phyloP scores from a whole-genome alignment of 2,113 vertebrate species.

The Ailurus styani region DNA sequence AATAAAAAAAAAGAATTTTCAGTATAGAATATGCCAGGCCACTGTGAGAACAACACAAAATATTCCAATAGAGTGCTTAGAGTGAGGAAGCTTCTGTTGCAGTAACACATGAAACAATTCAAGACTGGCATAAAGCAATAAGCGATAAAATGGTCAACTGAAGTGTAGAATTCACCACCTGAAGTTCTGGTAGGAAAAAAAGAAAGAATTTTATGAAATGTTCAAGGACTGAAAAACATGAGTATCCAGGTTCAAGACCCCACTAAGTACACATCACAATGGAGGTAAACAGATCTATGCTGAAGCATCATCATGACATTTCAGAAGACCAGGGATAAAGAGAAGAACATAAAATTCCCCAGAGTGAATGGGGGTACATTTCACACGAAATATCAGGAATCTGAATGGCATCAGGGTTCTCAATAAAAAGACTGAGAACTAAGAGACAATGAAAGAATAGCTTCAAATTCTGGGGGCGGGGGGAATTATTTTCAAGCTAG shows the following conservation, averaged over 20 bases:
- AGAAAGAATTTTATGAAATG: background rate
- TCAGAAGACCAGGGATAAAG: background rate
- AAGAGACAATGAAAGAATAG: background rate
- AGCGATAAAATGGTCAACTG: background rate
- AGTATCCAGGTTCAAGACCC: background rate
- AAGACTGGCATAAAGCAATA: background rate
- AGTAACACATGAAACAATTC: background rate
- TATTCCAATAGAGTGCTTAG: background rate
- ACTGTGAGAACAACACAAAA: background rate
- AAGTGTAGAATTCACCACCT: background rate
- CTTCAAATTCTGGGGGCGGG: background rate
- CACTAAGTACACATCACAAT: background rate
- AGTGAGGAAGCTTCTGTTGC: accelerated
- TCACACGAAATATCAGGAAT: background rate
- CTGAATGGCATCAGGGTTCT: background rate
- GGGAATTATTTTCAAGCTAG: background rate
- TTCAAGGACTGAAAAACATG: background rate
- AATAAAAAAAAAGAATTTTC: background rate
- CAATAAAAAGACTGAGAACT: background rate
- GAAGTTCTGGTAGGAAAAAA: background rate
- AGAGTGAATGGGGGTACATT: background rate
- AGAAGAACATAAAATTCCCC: background rate
- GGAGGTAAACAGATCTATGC: background rate
- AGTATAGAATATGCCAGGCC: background rate
- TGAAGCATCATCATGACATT: background rate